A percentile compares a stretch with the other conserved stretches of the same genome.
Conservation (phyloP, 2,113 vertebrate genomes). For the Cyprinodon tularosa region DNA sequence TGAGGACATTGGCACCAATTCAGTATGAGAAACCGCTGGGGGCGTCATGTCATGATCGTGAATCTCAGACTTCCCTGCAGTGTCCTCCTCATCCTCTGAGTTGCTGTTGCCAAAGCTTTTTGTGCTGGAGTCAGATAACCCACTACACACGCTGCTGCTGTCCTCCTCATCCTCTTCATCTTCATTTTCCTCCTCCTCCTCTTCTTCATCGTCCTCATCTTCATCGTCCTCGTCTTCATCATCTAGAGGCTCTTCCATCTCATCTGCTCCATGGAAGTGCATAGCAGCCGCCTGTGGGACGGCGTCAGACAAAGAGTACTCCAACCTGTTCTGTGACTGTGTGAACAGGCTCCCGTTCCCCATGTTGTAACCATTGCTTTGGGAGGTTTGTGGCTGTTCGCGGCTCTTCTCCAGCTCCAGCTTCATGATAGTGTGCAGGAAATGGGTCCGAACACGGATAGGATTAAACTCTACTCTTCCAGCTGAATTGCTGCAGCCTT, state of each 20-base stretch:
- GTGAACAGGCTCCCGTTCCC: conserved; percentile 81
- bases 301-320: conserved; percentile 86
- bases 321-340: conserved; percentile 84
- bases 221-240: conserved; percentile 90
- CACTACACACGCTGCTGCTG: conserved; percentile 95
- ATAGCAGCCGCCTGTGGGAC: conserved; percentile 86
- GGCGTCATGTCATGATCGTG: conserved; percentile 80
- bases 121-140: conserved; percentile 94
- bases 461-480: conserved; percentile 98
- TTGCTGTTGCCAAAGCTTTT: conserved; percentile 95
- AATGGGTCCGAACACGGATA: conserved; percentile 98
- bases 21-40: conserved; percentile 71
- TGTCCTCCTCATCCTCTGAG: conserved; percentile 92
- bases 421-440: conserved; percentile 99
- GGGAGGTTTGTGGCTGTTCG: conserved; percentile 87
- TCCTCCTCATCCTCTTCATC: conserved; percentile 88
- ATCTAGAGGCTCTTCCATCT: conserved; percentile 87
- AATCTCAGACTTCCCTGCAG: conserved; percentile 84
- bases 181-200: conserved; percentile 82
- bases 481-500: conserved; percentile 96
- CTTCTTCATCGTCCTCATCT: conserved; percentile 74
- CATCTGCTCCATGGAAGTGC: conserved; percentile 88
- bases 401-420: conserved; percentile 96
- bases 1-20: conserved; percentile 87
- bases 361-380: conserved; percentile 86